These are phyloP conservation scores for Hirundichthys speculiger DNA, from an alignment of 2,113 vertebrate species.

Conservation along the genomic window DNA sequence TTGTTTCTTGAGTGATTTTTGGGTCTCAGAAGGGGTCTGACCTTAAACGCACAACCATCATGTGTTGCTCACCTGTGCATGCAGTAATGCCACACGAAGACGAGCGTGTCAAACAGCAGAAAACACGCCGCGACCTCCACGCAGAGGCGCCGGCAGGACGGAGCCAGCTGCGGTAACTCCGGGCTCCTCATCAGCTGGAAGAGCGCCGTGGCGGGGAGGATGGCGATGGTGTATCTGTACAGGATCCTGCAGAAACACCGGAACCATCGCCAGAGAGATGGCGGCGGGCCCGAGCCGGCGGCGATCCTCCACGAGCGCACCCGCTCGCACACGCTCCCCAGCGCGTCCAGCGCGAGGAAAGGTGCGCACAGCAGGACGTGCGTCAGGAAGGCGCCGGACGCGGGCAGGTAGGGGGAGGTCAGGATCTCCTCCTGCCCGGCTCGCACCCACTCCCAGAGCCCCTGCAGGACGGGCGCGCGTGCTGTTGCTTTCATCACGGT, in stretches of 20 bases:
- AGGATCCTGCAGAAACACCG: slow-evolving; percentile 62
- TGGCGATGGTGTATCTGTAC: slow-evolving; percentile 49
- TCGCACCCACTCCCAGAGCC: slow-evolving; percentile 66
- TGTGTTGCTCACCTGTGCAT: slow-evolving; percentile 75
- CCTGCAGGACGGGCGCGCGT: slow-evolving; percentile 53
- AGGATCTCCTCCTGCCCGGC: slow-evolving; percentile 28
- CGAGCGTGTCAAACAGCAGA: slow-evolving; percentile 78
- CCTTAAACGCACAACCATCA: too few species aligned
- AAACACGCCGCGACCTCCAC: slow-evolving; percentile 65
- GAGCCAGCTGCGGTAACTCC: slow-evolving; percentile 52
- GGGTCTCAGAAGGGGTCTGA: too few species aligned
- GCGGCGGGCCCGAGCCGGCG: slow-evolving; percentile 18
- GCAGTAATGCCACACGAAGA: slow-evolving; percentile 71
- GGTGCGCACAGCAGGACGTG: slow-evolving; percentile 73
- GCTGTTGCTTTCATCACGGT: slow-evolving; percentile 24
- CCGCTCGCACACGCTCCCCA: slow-evolving; percentile 39
- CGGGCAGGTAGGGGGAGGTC: slow-evolving; percentile 57
- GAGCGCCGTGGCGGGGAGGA: slow-evolving; percentile 68
- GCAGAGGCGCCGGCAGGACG: slow-evolving; percentile 58
- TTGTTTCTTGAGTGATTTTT: too few species aligned
- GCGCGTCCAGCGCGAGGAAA: slow-evolving; percentile 71
- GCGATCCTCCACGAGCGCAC: slow-evolving; percentile 67
- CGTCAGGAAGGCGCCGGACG: slow-evolving; percentile 57
- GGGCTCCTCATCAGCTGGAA: slow-evolving; percentile 40
- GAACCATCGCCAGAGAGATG: slow-evolving; percentile 41